A percentile compares a stretch with the other conserved stretches of the same genome.
These are phyloP conservation scores for Ips nitidus DNA, from an alignment of 1,140 invertebrate genomes.

Conservation along the genomic window DNA sequence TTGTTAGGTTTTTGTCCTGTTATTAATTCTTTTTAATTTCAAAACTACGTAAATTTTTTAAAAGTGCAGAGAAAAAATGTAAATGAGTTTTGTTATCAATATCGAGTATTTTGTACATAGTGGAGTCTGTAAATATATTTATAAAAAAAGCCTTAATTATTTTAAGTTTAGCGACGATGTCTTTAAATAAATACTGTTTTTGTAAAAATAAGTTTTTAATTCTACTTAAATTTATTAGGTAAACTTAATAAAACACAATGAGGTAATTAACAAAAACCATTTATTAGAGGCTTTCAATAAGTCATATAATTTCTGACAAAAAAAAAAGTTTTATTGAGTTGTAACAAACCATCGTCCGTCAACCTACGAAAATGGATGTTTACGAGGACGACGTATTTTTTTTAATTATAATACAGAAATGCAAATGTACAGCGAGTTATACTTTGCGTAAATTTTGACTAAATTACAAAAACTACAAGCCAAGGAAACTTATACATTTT, in stretches of 20 bases:
- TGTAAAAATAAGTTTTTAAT: neutral
- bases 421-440: no score
- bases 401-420: no score
- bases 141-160: slow-evolving; percentile 42
- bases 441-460: no score
- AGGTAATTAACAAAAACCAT: slow-evolving; percentile 23
- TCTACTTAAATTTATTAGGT: no score
- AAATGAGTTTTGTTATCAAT: slow-evolving; percentile 47
- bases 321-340: slow-evolving; percentile 30
- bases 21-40: slow-evolving; percentile 41
- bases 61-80: slow-evolving; percentile 18
- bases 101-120: slow-evolving; percentile 46
- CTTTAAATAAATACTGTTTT: slow-evolving; percentile 34
- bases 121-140: slow-evolving; percentile 51
- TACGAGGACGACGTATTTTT: neutral
- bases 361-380: slow-evolving; percentile 14
- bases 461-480: no score
- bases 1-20: slow-evolving; percentile 44
- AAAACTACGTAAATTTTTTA: neutral
- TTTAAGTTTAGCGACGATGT: slow-evolving; percentile 14
- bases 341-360: slow-evolving; percentile 21
- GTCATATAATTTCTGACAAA: slow-evolving; percentile 33
- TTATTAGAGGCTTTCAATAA: slow-evolving; percentile 34
- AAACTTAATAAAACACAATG: no score
- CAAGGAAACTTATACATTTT: neutral